phyloP scores from a whole-genome alignment of 2,888 invertebrate species.

The Melieria omissa region DNA sequence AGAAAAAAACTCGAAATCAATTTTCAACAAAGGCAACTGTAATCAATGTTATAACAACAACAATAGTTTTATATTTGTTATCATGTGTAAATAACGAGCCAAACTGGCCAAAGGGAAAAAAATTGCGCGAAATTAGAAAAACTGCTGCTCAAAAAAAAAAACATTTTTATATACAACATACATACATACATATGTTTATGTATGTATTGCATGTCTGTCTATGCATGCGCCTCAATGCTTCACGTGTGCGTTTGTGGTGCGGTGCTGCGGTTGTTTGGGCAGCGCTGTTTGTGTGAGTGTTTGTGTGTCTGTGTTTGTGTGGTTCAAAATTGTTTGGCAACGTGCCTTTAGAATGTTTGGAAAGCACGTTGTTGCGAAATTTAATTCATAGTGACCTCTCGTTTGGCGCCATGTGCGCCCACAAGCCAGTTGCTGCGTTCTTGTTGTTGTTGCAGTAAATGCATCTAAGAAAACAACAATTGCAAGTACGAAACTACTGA shows the following conservation, averaged over 20 bases:
- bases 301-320: constrained; percentile 9
- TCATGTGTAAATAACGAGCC: constrained; percentile 7
- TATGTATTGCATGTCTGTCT: neutral
- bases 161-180: neutral
- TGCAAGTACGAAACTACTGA: no score
- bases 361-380: constrained; percentile 31
- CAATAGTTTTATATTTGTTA: neutral
- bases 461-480: no score
- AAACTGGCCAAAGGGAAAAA: neutral
- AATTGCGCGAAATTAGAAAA: neutral
- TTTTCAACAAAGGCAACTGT: constrained; percentile 8
- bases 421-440: no score
- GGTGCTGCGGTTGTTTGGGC: no score
- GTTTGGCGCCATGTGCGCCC: neutral
- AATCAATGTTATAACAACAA: constrained; percentile 1
- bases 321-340: constrained; percentile 44
- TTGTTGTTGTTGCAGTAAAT: no score
- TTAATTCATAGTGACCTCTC: constrained; percentile 19
- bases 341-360: constrained; percentile 43
- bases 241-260: no score
- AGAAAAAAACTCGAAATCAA: neutral
- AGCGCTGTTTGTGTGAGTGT: constrained; percentile 4
- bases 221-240: neutral
- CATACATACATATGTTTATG: neutral
- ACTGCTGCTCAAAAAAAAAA: neutral